phyloP scores from a whole-genome alignment of 2,113 vertebrate genomes.

The Amphilophus citrinellus region DNA sequence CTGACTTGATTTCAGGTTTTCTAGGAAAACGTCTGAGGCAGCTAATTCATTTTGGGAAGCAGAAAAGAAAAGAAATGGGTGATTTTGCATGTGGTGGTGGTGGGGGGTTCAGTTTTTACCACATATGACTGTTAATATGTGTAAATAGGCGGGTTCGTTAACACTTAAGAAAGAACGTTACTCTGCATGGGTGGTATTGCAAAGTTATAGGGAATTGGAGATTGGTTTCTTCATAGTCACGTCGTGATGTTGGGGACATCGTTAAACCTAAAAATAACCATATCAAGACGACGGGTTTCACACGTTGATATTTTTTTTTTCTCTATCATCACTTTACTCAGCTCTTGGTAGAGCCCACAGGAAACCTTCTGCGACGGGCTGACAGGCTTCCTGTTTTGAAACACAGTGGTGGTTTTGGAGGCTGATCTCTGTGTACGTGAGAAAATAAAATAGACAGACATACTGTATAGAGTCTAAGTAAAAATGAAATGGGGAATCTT shows the following conservation, averaged over 20 bases:
- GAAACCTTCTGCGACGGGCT: slow-evolving; percentile 56
- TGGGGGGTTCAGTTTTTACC: too few relatives aligned
- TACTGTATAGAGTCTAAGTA: not conserved
- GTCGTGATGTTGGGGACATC: not conserved
- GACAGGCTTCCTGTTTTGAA: slow-evolving; percentile 76
- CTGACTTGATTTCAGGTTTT: too few relatives aligned
- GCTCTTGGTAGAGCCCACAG: slow-evolving; percentile 49
- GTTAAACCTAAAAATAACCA: slow-evolving; percentile 22
- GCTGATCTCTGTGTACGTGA: slow-evolving; percentile 41
- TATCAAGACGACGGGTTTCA: slow-evolving; percentile 2
- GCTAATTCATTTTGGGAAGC: too few relatives aligned
- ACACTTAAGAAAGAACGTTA: not conserved
- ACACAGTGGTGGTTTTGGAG: slow-evolving; percentile 42
- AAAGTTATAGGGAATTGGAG: not conserved
- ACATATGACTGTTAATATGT: not conserved
- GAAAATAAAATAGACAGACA: slow-evolving; percentile 8
- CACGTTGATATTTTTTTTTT: not conserved
- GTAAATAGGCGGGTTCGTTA: not conserved
- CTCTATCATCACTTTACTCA: slow-evolving; percentile 14
- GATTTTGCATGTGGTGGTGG: too few relatives aligned
- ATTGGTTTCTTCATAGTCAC: not conserved
- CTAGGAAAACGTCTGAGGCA: too few relatives aligned
- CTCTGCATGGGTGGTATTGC: not conserved
- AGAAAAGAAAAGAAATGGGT: too few relatives aligned
- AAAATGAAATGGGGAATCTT: slow-evolving; percentile 6